phyloP scores from a whole-genome alignment of 2,888 invertebrate genomes.

The Campoplex nolae region DNA sequence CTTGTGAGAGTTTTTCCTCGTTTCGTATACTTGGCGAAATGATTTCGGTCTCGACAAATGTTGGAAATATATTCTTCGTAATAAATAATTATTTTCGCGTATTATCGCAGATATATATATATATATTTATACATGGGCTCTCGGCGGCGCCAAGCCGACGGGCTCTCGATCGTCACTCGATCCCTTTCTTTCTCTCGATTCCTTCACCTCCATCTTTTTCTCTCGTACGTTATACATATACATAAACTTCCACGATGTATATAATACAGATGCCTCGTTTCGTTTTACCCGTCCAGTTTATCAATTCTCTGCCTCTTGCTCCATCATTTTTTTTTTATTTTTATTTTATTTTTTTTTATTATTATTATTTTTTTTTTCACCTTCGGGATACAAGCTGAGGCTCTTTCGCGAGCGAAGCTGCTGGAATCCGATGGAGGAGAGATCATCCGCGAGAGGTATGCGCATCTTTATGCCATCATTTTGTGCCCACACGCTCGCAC shows the following conservation, averaged over 20 bases:
- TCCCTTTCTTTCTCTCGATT: constrained; percentile 20
- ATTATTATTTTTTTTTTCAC: constrained; percentile 23
- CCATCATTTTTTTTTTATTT: constrained; percentile 16
- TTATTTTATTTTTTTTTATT: background rate
- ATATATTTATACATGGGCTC: constrained; percentile 16
- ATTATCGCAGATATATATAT: background rate
- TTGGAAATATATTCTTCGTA: background rate
- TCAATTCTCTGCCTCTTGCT: constrained; percentile 36
- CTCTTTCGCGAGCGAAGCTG: background rate
- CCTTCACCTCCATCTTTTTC: constrained; percentile 44
- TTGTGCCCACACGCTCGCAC: constrained; percentile 77
- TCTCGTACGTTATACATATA: background rate
- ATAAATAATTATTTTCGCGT: background rate
- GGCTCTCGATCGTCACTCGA: constrained; percentile 53
- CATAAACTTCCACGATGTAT: constrained; percentile 30
- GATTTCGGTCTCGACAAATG: background rate
- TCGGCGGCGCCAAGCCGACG: constrained; percentile 56
- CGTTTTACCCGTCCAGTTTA: constrained; percentile 40
- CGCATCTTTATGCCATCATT: constrained; percentile 79
- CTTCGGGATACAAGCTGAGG: constrained; percentile 9
- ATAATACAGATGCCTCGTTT: constrained; percentile 15
- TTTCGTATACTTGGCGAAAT: background rate
- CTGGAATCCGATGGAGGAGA: constrained; percentile 22
- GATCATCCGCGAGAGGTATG: constrained; percentile 73
- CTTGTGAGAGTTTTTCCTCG: background rate